Percentiles rank a stretch among this genome's conserved stretches.
These are phyloP conservation scores for Edolisoma coerulescens DNA, from an alignment of 2,113 vertebrate species.

Conservation along the genomic window DNA sequence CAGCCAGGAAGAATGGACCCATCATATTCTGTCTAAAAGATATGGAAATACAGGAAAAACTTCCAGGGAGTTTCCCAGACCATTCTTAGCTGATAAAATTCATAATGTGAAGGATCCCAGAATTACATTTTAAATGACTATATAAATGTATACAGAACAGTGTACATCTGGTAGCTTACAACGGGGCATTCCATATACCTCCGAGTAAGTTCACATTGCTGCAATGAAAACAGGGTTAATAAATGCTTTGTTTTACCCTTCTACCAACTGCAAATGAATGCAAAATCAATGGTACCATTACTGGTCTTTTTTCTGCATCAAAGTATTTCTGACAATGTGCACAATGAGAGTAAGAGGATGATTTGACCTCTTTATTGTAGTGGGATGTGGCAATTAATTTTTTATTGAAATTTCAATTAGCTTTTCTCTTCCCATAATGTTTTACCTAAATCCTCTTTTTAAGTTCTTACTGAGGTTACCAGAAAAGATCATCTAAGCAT, in stretches of 20 bases:
- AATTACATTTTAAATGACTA: not conserved
- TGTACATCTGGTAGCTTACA: not conserved
- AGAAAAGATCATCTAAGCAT: constrained; percentile 62
- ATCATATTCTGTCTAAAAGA: not conserved
- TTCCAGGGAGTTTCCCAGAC: not conserved
- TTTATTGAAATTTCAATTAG: constrained; percentile 75
- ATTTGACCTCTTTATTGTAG: constrained; percentile 67
- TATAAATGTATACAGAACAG: not conserved
- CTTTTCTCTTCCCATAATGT: constrained; percentile 68
- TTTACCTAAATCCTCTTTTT: constrained; percentile 68
- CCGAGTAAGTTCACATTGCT: not conserved
- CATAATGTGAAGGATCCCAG: not conserved
- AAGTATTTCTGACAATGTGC: constrained; percentile 54
- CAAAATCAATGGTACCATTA: constrained; percentile 34
- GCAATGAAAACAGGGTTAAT: constrained; percentile 12
- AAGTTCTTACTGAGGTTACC: constrained; percentile 58
- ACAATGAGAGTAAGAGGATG: constrained; percentile 30
- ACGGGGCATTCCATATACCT: not conserved
- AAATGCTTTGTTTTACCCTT: not conserved
- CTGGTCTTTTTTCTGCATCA: constrained; percentile 54
- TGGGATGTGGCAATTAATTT: constrained; percentile 72
- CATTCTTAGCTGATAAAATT: not conserved
- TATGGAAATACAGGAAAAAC: not conserved
- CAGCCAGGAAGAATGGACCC: not conserved
- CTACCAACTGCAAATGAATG: constrained; percentile 25